Evolutionary conservation across 2,113 vertebrate genomes (phyloP).

Genomic region (Bolborhynchus lineola): DNA sequence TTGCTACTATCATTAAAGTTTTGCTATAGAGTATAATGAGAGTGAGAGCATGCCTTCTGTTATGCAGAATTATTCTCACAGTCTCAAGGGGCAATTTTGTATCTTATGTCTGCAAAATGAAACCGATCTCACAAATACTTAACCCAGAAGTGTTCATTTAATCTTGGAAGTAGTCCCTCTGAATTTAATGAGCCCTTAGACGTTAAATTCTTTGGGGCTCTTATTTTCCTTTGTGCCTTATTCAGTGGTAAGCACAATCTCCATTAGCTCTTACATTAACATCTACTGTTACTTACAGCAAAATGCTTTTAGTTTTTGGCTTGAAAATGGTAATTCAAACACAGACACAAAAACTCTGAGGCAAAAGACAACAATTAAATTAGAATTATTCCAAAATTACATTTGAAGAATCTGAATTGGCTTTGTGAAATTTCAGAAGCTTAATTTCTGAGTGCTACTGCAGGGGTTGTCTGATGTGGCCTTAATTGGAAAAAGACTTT

Average conservation of each 20-base stretch:
- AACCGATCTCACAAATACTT: constrained; percentile 34
- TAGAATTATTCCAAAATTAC: background rate
- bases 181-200: constrained; percentile 45
- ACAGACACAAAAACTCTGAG: background rate
- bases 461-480: background rate
- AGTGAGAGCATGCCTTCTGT: background rate
- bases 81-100: constrained; percentile 23
- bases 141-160: constrained; percentile 42
- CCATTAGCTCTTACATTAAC: constrained; percentile 35
- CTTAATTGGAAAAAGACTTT: background rate
- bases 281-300: constrained; percentile 48
- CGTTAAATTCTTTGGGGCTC: constrained; percentile 18
- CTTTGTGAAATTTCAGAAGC: background rate
- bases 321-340: constrained; percentile 13
- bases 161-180: constrained; percentile 50
- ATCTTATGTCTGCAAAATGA: constrained; percentile 1
- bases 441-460: background rate
- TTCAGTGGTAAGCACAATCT: constrained; percentile 10
- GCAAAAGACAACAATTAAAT: background rate
- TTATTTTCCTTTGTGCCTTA: constrained; percentile 16
- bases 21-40: background rate
- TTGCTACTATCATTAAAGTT: background rate
- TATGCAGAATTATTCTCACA: background rate
- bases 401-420: background rate
- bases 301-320: constrained; percentile 53